A percentile compares a stretch with the other conserved stretches of the same genome.
Conservation (phyloP, 2,113 vertebrate species). For the Phainopepla nitens region DNA sequence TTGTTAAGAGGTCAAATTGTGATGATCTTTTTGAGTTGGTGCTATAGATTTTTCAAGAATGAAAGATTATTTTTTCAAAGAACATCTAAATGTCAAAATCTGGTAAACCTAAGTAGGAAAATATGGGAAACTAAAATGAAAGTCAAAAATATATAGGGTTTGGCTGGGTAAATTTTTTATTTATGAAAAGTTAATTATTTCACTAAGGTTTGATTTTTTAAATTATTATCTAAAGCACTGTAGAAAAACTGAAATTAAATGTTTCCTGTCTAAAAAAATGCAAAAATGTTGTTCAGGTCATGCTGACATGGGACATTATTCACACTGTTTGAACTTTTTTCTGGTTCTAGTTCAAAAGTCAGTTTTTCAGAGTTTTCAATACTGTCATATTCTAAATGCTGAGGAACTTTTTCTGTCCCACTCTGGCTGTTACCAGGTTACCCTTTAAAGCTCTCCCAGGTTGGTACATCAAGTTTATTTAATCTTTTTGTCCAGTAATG, state of each 20-base stretch:
- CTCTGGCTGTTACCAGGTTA: neutral
- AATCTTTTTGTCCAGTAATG: neutral
- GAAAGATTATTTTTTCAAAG: neutral
- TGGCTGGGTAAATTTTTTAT: neutral
- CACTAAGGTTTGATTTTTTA: neutral
- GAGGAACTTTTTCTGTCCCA: neutral
- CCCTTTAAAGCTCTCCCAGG: neutral
- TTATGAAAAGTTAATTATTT: neutral
- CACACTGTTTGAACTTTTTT: neutral
- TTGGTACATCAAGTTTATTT: neutral
- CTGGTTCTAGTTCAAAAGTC: neutral
- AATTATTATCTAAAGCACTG: neutral
- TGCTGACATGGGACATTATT: neutral
- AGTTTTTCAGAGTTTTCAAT: neutral
- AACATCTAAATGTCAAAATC: neutral
- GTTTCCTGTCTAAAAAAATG: neutral
- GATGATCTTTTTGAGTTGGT: neutral
- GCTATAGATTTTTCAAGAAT: neutral
- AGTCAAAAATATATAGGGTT: neutral
- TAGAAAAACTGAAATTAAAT: neutral
- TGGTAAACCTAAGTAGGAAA: neutral
- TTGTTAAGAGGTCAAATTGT: neutral
- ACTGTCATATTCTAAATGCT: neutral
- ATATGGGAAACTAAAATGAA: neutral
- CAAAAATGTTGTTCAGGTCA: neutral